Percentiles rank a stretch among this genome's conserved stretches.
These are phyloP conservation scores for Bufo gargarizans DNA, from an alignment of 2,113 vertebrate species.

Conservation along the genomic window DNA sequence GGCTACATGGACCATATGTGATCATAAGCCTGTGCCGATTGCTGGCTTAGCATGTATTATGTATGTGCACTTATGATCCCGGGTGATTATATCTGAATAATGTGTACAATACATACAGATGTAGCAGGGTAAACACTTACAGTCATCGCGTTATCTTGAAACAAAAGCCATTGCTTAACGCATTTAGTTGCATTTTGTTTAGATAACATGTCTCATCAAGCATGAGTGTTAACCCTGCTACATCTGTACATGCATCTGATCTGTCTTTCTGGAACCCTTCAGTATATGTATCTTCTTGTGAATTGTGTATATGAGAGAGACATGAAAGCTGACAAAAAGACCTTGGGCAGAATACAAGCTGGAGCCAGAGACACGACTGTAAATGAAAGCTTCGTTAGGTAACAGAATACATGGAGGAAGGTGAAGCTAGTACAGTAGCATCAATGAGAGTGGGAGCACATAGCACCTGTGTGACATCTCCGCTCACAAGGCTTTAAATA, in stretches of 20 bases:
- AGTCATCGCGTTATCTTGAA: no score
- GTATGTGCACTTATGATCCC: background rate
- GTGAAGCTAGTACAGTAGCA: background rate
- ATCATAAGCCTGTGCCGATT: background rate
- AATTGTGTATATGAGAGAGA: background rate
- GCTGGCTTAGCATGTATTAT: background rate
- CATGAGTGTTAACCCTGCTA: no score
- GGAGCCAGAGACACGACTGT: background rate
- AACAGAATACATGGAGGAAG: conserved; percentile 10
- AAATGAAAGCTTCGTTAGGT: conserved; percentile 7
- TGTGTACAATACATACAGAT: no score
- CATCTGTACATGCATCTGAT: background rate
- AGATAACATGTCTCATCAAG: no score
- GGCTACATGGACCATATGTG: background rate
- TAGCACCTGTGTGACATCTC: conserved; percentile 17
- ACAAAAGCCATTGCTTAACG: no score
- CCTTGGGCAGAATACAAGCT: background rate
- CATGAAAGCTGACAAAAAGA: background rate
- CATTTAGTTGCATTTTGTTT: no score
- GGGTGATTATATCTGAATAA: no score
- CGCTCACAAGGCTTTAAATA: conserved; percentile 11
- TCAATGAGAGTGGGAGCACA: background rate
- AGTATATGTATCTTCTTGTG: background rate
- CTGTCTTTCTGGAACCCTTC: background rate
- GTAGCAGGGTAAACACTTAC: no score